Evolutionary conservation across 2,113 vertebrate genomes (phyloP).

Genomic region (Chamaea fasciata): DNA sequence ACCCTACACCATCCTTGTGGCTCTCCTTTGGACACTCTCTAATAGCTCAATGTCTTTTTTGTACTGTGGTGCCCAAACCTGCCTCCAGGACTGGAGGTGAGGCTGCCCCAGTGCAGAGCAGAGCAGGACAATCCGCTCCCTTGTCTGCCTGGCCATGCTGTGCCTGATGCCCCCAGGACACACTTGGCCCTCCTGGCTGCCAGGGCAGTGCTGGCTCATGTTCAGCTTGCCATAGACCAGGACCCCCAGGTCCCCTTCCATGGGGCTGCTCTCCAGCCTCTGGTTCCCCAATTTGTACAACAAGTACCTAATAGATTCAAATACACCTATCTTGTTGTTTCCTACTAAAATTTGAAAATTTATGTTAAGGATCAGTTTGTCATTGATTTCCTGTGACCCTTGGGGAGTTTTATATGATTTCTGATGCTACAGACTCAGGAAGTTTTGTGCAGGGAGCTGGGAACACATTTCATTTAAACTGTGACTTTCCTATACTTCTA

Average conservation of each 20-base stretch:
- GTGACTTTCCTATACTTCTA: background rate
- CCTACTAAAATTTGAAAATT: background rate
- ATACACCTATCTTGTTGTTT: background rate
- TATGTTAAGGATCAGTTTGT: background rate
- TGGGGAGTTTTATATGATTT: background rate
- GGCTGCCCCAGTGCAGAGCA: rapidly evolving
- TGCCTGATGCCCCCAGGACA: background rate
- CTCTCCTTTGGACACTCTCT: rapidly evolving
- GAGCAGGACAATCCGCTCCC: background rate
- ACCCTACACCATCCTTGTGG: rapidly evolving
- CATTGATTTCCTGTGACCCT: background rate
- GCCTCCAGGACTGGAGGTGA: background rate
- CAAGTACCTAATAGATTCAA: background rate
- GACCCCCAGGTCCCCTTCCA: background rate
- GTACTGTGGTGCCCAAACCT: rapidly evolving
- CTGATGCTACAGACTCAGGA: background rate
- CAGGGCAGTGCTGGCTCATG: background rate
- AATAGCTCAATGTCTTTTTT: rapidly evolving
- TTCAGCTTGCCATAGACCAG: rapidly evolving
- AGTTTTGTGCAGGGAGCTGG: background rate
- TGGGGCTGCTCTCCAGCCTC: background rate
- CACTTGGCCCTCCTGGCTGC: rapidly evolving
- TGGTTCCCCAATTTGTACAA: background rate
- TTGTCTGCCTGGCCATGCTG: rapidly evolving
- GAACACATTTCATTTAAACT: background rate